A percentile compares a stretch with the other conserved stretches of the same genome.
phyloP scores from a whole-genome alignment of 2,888 invertebrate genomes.

The Panzeria rudis region DNA sequence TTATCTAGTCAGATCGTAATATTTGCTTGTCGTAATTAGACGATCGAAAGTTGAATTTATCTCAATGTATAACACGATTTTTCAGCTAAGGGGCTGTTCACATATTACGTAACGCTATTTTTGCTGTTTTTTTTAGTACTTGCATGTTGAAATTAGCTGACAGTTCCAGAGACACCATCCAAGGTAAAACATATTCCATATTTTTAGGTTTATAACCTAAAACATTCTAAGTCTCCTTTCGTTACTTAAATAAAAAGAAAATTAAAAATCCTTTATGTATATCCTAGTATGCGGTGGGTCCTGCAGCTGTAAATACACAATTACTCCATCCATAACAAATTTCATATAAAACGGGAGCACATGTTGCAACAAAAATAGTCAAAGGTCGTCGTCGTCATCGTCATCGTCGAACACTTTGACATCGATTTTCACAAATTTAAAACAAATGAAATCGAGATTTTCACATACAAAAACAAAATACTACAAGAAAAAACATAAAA shows the following conservation, averaged over 20 bases:
- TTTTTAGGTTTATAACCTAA: no score
- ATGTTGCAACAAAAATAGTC: conserved; percentile 60
- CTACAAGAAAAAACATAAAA: conserved; percentile 15
- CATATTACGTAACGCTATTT: no score
- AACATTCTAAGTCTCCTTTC: neutral
- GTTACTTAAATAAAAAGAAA: neutral
- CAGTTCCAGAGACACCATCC: no score
- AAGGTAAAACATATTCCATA: no score
- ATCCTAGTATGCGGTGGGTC: conserved; percentile 57
- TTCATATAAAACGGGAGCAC: conserved; percentile 53
- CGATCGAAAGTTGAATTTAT: no score
- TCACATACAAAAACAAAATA: conserved; percentile 19
- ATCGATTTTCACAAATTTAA: conserved; percentile 75
- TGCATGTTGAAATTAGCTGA: no score
- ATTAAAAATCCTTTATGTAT: neutral
- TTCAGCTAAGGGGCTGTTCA: no score
- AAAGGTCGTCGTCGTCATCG: conserved; percentile 57
- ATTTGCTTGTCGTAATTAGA: no score
- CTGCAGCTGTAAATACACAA: conserved; percentile 64
- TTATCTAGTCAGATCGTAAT: no score
- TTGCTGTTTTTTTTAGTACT: no score
- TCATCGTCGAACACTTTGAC: conserved; percentile 72
- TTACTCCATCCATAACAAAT: conserved; percentile 60
- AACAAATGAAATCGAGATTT: conserved; percentile 26
- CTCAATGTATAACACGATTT: no score